Conservation (phyloP, 1,140 invertebrate genomes). For the Hylaeus volcanicus region DNA sequence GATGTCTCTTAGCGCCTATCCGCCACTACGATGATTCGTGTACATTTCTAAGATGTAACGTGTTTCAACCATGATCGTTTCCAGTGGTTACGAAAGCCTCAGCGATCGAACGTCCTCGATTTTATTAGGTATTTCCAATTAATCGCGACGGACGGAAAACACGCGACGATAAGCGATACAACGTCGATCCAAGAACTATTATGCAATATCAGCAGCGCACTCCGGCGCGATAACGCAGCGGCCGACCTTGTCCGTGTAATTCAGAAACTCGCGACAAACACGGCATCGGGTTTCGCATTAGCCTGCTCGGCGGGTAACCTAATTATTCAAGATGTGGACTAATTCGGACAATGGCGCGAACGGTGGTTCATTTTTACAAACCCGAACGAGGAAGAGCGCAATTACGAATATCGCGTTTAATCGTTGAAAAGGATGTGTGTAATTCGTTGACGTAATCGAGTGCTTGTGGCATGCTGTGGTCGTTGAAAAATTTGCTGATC, state of each 20-base stretch:
- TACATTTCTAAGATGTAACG: too few species aligned
- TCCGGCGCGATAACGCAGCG: slow-evolving; percentile 6
- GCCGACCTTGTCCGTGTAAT: slow-evolving; percentile 38
- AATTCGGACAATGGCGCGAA: slow-evolving; percentile 28
- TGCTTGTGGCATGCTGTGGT: not conserved
- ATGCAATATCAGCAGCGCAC: slow-evolving; percentile 29
- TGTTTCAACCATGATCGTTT: not conserved
- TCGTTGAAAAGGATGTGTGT: slow-evolving; percentile 5
- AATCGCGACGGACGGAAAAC: not conserved
- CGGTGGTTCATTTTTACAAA: slow-evolving; percentile 26
- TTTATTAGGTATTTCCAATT: not conserved
- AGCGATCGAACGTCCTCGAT: not conserved
- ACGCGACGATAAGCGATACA: not conserved
- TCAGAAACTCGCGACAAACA: slow-evolving; percentile 40
- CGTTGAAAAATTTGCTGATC: not conserved
- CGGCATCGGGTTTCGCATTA: slow-evolving; percentile 40
- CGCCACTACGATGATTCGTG: too few species aligned
- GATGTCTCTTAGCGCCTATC: too few species aligned
- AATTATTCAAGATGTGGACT: slow-evolving; percentile 51
- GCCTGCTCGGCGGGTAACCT: slow-evolving; percentile 32
- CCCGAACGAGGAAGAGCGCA: slow-evolving; percentile 47
- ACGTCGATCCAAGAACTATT: not conserved
- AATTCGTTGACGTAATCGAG: not conserved
- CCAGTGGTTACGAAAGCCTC: not conserved
- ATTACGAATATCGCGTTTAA: slow-evolving; percentile 25